phyloP scores from a whole-genome alignment of 2,888 invertebrate genomes.

The Argynnis bischoffii region DNA sequence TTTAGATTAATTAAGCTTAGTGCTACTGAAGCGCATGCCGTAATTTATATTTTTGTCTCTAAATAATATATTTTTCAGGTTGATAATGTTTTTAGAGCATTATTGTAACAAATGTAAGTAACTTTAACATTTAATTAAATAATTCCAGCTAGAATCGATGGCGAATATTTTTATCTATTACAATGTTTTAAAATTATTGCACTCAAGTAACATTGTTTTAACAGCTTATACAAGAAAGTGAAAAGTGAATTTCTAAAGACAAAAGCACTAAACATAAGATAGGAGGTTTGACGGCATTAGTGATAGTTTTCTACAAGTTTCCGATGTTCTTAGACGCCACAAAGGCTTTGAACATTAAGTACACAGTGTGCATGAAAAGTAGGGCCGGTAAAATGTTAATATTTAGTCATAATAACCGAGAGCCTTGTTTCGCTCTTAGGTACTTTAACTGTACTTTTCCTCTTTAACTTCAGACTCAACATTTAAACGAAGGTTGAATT shows the following conservation, averaged over 20 bases:
- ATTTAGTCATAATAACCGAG: slow-evolving; percentile 19
- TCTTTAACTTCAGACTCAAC: neutral
- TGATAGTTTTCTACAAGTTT: slow-evolving; percentile 39
- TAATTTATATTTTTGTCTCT: slow-evolving; percentile 51
- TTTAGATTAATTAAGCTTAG: slow-evolving; percentile 64
- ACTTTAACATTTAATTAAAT: too few relatives aligned
- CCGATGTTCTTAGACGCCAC: slow-evolving; percentile 34
- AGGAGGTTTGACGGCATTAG: slow-evolving; percentile 28
- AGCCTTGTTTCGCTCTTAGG: slow-evolving; percentile 10
- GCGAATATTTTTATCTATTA: slow-evolving; percentile 5
- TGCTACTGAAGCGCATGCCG: slow-evolving; percentile 51
- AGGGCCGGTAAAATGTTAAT: slow-evolving; percentile 23
- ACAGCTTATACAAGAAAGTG: slow-evolving; percentile 10
- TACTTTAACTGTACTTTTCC: neutral
- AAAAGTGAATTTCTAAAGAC: slow-evolving; percentile 31
- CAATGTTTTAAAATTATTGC: slow-evolving; percentile 2
- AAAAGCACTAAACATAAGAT: slow-evolving; percentile 31
- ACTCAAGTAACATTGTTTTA: slow-evolving; percentile 14
- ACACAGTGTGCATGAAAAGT: slow-evolving; percentile 36
- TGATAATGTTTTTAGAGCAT: too few relatives aligned
- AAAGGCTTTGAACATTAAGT: slow-evolving; percentile 37
- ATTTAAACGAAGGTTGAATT: neutral
- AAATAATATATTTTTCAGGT: slow-evolving; percentile 12
- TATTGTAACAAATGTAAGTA: too few relatives aligned
- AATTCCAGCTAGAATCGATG: too few relatives aligned